These are phyloP conservation scores for Dinomys branickii DNA, from an alignment of 2,113 vertebrate genomes.

Conservation along the genomic window DNA sequence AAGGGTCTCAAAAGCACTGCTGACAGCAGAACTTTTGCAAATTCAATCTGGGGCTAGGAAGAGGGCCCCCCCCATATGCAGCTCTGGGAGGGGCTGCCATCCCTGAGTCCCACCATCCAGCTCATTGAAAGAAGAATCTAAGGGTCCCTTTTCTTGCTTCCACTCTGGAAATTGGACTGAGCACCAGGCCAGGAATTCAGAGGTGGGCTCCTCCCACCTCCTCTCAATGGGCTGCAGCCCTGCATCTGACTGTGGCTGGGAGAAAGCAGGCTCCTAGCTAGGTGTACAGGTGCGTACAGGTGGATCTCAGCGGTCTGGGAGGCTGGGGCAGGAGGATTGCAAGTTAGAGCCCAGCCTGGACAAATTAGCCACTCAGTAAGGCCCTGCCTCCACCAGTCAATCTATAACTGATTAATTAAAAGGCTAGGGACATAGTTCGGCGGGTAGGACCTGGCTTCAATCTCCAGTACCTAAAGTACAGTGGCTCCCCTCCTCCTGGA, in stretches of 20 bases:
- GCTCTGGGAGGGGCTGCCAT: neutral
- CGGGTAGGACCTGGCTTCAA: neutral
- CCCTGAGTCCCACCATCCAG: conserved; percentile 45
- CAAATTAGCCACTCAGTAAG: neutral
- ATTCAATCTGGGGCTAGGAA: conserved; percentile 12
- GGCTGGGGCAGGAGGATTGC: neutral
- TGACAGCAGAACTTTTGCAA: neutral
- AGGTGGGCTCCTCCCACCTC: neutral
- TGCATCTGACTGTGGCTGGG: neutral
- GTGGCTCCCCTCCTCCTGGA: neutral
- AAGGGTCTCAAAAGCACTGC: neutral
- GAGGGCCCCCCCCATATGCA: neutral
- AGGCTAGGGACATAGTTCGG: neutral
- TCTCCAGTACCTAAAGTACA: neutral
- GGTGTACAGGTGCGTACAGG: too few species aligned
- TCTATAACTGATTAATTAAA: neutral
- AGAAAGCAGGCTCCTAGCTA: neutral
- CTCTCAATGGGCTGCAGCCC: neutral
- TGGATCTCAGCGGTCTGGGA: too few species aligned
- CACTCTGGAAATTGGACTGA: neutral
- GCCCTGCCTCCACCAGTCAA: neutral
- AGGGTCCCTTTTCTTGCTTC: neutral
- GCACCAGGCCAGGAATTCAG: neutral
- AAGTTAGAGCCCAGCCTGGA: neutral
- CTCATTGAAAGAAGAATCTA: conserved; percentile 26